These are phyloP conservation scores for Sciaenops ocellatus DNA, from an alignment of 2,797 vertebrate species.

Conservation along the genomic window DNA sequence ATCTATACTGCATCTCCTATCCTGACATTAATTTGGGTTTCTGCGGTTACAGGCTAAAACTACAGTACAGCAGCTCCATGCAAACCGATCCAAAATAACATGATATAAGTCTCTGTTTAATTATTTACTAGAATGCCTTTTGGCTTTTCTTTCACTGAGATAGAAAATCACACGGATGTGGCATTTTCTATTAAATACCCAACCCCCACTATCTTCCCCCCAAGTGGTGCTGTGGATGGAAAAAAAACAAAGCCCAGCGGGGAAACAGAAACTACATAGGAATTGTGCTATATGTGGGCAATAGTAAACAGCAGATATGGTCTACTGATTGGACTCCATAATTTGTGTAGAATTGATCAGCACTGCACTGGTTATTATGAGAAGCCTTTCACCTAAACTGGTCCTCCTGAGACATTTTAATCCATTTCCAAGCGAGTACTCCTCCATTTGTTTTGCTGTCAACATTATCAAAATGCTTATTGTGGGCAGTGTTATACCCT, in stretches of 20 bases:
- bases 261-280: slow-evolving; percentile 30
- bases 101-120: slow-evolving; percentile 33
- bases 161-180: slow-evolving; percentile 47
- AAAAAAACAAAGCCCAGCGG: slow-evolving; percentile 7
- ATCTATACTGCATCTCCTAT: neutral
- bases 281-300: slow-evolving; percentile 19
- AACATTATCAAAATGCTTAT: slow-evolving; percentile 3
- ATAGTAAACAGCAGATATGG: slow-evolving; percentile 25
- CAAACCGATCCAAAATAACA: slow-evolving; percentile 34
- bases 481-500: slow-evolving; percentile 9
- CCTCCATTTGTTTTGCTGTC: slow-evolving; percentile 17
- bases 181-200: slow-evolving; percentile 45
- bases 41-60: slow-evolving; percentile 12
- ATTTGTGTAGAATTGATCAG: slow-evolving; percentile 29
- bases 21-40: slow-evolving; percentile 20
- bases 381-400: slow-evolving; percentile 9
- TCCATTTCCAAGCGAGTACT: slow-evolving; percentile 12
- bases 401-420: slow-evolving; percentile 20
- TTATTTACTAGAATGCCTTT: slow-evolving; percentile 38
- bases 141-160: slow-evolving; percentile 38
- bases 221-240: neutral
- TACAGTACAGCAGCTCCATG: neutral
- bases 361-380: neutral
- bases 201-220: neutral
- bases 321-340: slow-evolving; percentile 9